Evolutionary conservation across 2,113 vertebrate species (phyloP).

Genomic region (Phodopus roborovskii): DNA sequence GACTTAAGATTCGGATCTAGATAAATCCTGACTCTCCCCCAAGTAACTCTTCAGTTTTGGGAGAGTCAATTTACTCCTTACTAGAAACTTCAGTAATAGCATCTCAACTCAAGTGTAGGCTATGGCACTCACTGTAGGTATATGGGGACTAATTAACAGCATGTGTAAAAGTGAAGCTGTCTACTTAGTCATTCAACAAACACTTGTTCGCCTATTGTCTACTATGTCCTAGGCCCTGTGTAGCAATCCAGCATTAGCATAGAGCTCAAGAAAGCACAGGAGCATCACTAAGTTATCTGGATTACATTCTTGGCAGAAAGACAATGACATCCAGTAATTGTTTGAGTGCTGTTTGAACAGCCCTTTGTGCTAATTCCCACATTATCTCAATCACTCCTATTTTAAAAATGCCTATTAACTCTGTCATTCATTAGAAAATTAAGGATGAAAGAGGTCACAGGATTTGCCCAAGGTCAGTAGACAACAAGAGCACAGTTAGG

Average conservation of each 20-base stretch:
- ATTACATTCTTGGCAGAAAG: not conserved
- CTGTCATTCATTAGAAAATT: not conserved
- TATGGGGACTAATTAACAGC: not conserved
- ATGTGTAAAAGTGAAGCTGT: not conserved
- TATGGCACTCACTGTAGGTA: accelerated
- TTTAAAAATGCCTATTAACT: not conserved
- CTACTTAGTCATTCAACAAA: not conserved
- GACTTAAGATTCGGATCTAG: not conserved
- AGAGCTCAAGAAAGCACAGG: not conserved
- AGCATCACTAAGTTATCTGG: not conserved
- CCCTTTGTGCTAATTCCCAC: not conserved
- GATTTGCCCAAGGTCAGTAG: not conserved
- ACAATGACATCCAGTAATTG: not conserved
- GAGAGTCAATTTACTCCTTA: not conserved
- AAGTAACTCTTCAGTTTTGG: not conserved
- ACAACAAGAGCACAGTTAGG: not conserved
- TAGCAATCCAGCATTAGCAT: not conserved
- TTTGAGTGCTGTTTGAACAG: not conserved
- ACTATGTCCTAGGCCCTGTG: too few relatives aligned
- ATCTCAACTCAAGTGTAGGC: not conserved
- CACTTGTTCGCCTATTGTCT: not conserved
- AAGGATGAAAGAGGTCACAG: not conserved
- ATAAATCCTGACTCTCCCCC: not conserved
- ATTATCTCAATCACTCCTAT: not conserved
- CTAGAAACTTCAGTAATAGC: not conserved